phyloP scores from a whole-genome alignment of 1,140 invertebrate genomes.

The Galleria mellonella region DNA sequence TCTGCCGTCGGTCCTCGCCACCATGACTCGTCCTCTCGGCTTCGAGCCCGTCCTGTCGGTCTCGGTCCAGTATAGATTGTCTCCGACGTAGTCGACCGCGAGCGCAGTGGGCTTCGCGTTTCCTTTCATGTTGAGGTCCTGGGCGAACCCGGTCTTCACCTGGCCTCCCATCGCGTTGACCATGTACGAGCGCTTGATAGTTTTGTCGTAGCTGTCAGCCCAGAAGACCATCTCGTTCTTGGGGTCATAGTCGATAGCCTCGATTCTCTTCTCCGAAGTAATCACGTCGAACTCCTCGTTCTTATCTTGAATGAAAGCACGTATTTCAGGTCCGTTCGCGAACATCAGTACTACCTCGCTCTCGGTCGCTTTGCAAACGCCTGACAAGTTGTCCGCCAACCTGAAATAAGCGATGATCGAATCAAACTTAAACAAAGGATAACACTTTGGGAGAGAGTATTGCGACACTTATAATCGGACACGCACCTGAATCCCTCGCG shows the following conservation, averaged over 20 bases:
- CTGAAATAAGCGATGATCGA: slow-evolving; percentile 27
- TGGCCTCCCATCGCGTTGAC: slow-evolving; percentile 84
- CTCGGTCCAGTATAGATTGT: slow-evolving; percentile 97
- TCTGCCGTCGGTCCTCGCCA: slow-evolving; percentile 91
- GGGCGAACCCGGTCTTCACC: slow-evolving; percentile 89
- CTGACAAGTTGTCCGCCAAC: slow-evolving; percentile 82
- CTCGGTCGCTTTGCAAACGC: slow-evolving; percentile 85
- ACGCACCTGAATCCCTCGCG: slow-evolving; percentile 83
- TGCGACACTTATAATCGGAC: no score
- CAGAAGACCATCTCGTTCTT: slow-evolving; percentile 90
- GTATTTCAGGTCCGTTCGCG: slow-evolving; percentile 90
- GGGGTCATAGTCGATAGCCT: slow-evolving; percentile 91
- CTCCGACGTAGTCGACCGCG: slow-evolving; percentile 93
- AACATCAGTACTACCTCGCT: slow-evolving; percentile 80
- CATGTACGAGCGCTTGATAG: slow-evolving; percentile 94
- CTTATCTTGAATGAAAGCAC: slow-evolving; percentile 80
- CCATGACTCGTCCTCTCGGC: slow-evolving; percentile 86
- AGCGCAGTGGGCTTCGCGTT: slow-evolving; percentile 88
- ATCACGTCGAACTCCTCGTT: slow-evolving; percentile 85
- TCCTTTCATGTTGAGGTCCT: slow-evolving; percentile 89
- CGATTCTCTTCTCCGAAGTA: slow-evolving; percentile 87
- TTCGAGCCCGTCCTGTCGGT: slow-evolving; percentile 83
- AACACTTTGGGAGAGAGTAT: no score
- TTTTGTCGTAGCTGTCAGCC: slow-evolving; percentile 92
- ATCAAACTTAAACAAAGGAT: no score